Conservation (phyloP, 1,140 invertebrate genomes). For the Achroia grisella region DNA sequence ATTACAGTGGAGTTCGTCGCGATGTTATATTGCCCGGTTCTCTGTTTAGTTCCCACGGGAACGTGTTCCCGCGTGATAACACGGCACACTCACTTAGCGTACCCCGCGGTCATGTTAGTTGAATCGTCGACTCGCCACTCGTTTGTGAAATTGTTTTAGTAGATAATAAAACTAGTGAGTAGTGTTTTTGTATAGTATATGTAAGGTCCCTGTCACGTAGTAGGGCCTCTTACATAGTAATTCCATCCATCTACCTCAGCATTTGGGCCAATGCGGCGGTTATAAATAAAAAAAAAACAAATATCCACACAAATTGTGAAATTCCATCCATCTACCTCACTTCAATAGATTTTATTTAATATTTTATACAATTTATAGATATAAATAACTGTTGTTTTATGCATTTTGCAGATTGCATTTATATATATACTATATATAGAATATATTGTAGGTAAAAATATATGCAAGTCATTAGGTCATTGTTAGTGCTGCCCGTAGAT, state of each 20-base stretch:
- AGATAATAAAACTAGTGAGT: constrained; percentile 55
- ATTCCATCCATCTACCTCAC: constrained; percentile 76
- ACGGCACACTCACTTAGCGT: constrained; percentile 1
- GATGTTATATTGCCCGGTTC: background rate
- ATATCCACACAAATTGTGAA: constrained; percentile 74
- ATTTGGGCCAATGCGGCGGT: constrained; percentile 67
- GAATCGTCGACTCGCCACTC: constrained; percentile 41
- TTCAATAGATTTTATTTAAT: constrained; percentile 75
- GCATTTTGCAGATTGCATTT: constrained; percentile 73
- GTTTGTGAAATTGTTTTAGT: constrained; percentile 55
- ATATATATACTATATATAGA: constrained; percentile 71
- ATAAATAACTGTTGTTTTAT: constrained; percentile 72
- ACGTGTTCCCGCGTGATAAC: background rate
- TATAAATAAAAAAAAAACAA: constrained; percentile 46
- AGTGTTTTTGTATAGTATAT: constrained; percentile 59
- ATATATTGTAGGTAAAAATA: constrained; percentile 69
- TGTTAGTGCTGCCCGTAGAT: constrained; percentile 62
- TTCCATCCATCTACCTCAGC: constrained; percentile 75
- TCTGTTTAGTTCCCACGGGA: background rate
- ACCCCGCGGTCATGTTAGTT: constrained; percentile 36
- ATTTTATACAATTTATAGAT: constrained; percentile 74
- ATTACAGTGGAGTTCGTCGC: background rate
- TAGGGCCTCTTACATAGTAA: constrained; percentile 68
- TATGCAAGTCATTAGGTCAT: constrained; percentile 63
- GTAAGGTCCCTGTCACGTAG: constrained; percentile 56